These are phyloP conservation scores for Enhydra lutris DNA, from an alignment of 2,113 vertebrate genomes.

Conservation along the genomic window DNA sequence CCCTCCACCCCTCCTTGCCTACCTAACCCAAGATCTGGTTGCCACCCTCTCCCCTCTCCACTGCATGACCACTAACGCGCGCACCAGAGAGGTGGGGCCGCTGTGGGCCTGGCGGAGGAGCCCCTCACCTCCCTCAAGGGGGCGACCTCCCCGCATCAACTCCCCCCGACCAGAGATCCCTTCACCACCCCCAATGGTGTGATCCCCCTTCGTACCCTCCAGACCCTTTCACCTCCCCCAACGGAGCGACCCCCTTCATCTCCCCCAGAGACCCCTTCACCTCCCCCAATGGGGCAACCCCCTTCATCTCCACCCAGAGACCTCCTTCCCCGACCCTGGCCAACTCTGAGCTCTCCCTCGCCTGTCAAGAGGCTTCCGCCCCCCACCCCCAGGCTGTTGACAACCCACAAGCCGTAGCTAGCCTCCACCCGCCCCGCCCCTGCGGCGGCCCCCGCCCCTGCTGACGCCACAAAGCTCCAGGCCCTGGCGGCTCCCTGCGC, in stretches of 20 bases:
- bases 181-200: background rate
- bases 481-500: too few species aligned
- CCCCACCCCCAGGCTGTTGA: background rate
- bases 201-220: background rate
- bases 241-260: too few species aligned
- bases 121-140: background rate
- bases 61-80: fast-evolving
- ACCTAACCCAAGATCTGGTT: background rate
- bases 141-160: background rate
- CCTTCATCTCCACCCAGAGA: background rate
- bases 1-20: background rate
- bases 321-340: background rate
- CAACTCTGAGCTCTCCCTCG: background rate
- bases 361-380: background rate
- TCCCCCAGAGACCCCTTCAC: too few species aligned
- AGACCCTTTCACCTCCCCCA: too few species aligned
- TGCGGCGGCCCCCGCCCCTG: background rate
- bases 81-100: background rate
- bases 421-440: background rate
- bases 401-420: too few species aligned
- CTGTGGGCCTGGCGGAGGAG: background rate
- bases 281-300: too few species aligned
- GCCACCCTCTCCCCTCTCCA: background rate
- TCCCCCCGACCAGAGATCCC: background rate
- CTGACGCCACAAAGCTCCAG: background rate